Conservation (phyloP, 1,140 invertebrate species). For the Thalassaphorura encarpata region DNA sequence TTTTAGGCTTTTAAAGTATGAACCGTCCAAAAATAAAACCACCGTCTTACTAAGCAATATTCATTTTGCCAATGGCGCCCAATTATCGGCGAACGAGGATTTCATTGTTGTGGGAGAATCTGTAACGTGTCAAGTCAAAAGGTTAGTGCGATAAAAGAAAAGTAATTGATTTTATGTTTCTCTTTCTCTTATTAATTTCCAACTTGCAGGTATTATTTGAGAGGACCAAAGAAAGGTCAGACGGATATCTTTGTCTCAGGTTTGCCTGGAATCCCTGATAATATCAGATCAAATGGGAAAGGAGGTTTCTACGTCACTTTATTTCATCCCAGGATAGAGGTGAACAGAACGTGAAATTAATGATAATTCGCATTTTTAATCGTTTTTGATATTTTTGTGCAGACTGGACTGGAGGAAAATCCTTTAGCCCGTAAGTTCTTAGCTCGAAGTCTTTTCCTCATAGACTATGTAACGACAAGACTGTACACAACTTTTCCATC, state of each 20-base stretch:
- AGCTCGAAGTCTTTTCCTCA: too few species aligned
- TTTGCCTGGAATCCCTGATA: slow-evolving; percentile 43
- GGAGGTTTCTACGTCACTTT: slow-evolving; percentile 43
- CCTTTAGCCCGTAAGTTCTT: too few species aligned
- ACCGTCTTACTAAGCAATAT: slow-evolving; percentile 57
- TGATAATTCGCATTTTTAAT: too few species aligned
- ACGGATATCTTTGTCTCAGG: slow-evolving; percentile 39
- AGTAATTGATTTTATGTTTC: too few species aligned
- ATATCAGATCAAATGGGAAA: slow-evolving; percentile 37
- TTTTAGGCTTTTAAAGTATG: slow-evolving; percentile 51
- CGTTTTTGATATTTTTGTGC: too few species aligned
- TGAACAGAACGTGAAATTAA: too few species aligned
- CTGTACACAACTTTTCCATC: too few species aligned
- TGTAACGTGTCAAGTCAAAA: slow-evolving; percentile 38
- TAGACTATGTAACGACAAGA: too few species aligned
- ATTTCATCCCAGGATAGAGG: too few species aligned
- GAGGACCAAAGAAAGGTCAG: slow-evolving; percentile 36
- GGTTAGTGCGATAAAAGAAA: too few species aligned
- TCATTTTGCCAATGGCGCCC: slow-evolving; percentile 67
- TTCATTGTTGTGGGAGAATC: slow-evolving; percentile 62
- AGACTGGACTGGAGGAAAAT: too few species aligned
- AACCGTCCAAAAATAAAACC: slow-evolving; percentile 49
- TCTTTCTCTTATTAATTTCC: too few species aligned
- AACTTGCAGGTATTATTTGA: slow-evolving; percentile 39
- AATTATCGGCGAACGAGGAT: slow-evolving; percentile 57